Evolutionary conservation across 2,888 invertebrate species (phyloP), one percentile per base, ranked within the genome.

Genomic region (Gymnocheta viridis): DNA sequence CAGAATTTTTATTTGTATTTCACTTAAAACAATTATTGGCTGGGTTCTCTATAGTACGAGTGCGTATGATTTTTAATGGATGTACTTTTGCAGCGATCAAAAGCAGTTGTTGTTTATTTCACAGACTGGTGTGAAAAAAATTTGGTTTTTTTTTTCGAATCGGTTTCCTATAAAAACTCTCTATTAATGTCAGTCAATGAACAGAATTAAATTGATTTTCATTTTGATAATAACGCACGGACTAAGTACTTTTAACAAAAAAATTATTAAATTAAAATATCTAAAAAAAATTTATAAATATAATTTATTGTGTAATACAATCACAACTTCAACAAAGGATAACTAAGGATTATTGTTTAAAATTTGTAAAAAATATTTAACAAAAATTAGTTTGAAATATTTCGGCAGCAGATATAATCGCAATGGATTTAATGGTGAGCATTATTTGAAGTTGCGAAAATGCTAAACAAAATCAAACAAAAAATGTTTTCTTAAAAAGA

Each of bases 41-140:
- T 44, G 64, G n/a, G 17, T 44, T 44, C 44, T 44, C 17, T 44
- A 27, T 22, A 66, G 14, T 32, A n/a, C n/a, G n/a, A n/a, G n/a
- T n/a, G n/a, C n/a, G n/a, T n/a, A n/a, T n/a, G 12, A 19, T 12
- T 47, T 49, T 38, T 47, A 4, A 9, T 9, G 29, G 19, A 6
- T 32, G 2, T 66, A 49, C 24, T 24, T 54, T 58, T n/a, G n/a
- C 24, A 10, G 7, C 19, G 35, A 32, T 32, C 27, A 17, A 0
- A 12, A 27, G 12, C 32, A 66, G 62, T 19, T 14, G 19, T 24
- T 24, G 54, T 22, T 66, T 67, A 27, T 82, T 82, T 82, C 74
- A 69, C 81, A 82, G 62, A 32, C 69, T 54, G 47, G 74, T 82
- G 81, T 58, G 81, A 82, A 82, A 82, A 69, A 60, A 67, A 29